phyloP scores from a whole-genome alignment of 1,140 invertebrate genomes.

The Lordiphosa mommai region DNA sequence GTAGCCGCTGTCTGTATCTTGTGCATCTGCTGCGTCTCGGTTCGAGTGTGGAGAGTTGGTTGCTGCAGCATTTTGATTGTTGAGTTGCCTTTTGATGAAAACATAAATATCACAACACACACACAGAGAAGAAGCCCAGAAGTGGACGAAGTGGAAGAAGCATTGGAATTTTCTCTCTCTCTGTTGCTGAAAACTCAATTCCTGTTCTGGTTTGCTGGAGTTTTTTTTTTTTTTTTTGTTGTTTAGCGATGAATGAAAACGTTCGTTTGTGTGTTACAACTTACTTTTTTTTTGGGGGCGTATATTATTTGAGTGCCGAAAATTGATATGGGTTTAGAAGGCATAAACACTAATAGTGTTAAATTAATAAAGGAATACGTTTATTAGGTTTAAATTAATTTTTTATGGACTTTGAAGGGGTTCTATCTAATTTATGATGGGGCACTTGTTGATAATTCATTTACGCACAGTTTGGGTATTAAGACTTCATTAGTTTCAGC shows the following conservation, averaged over 20 bases:
- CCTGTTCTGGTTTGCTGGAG: conserved; percentile 21
- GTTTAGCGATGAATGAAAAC: conserved; percentile 64
- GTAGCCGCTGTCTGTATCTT: conserved; percentile 31
- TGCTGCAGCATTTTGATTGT: conserved; percentile 72
- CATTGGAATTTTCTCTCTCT: conserved; percentile 25
- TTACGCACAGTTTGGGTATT: too few species aligned
- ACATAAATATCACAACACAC: conserved; percentile 66
- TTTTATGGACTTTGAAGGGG: conserved; percentile 5
- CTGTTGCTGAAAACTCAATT: conserved; percentile 24
- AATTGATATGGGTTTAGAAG: conserved; percentile 45
- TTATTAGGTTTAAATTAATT: background rate
- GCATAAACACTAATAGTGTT: too few species aligned
- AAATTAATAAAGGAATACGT: too few species aligned
- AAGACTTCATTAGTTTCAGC: too few species aligned
- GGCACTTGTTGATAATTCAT: too few species aligned
- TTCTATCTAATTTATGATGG: too few species aligned
- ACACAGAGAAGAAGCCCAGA: conserved; percentile 32
- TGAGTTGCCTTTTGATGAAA: conserved; percentile 74
- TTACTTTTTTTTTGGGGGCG: conserved; percentile 26
- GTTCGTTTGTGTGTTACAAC: conserved; percentile 38
- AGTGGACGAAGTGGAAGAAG: conserved; percentile 28
- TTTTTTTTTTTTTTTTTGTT: conserved; percentile 8
- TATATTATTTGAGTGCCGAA: conserved; percentile 37
- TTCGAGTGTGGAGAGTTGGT: conserved; percentile 42
- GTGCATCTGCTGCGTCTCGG: conserved; percentile 27